A percentile compares a stretch with the other conserved stretches of the same genome.
These are phyloP conservation scores for Drosophila prosaltans DNA, from an alignment of 1,140 invertebrate genomes.

Conservation along the genomic window DNA sequence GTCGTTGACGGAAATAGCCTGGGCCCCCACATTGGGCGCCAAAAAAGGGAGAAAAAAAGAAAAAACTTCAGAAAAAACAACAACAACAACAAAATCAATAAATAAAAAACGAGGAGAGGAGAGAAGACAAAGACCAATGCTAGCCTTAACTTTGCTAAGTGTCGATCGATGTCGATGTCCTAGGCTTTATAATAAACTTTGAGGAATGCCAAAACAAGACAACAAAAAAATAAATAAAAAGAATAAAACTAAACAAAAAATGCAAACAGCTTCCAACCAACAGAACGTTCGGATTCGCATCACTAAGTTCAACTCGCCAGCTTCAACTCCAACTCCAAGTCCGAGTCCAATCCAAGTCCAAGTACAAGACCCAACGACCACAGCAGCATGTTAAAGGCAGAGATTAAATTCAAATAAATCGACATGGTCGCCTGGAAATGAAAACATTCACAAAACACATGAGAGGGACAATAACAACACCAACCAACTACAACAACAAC, in stretches of 20 bases:
- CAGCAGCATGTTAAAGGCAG: slow-evolving; percentile 65
- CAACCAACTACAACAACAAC: slow-evolving; percentile 18
- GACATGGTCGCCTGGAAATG: slow-evolving; percentile 78
- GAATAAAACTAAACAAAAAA: slow-evolving; percentile 30
- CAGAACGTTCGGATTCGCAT: slow-evolving; percentile 29
- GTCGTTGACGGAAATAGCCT: slow-evolving; percentile 60
- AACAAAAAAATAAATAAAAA: slow-evolving; percentile 24
- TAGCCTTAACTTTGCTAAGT: slow-evolving; percentile 35
- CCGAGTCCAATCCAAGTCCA: slow-evolving; percentile 25
- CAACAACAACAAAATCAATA: too few relatives aligned
- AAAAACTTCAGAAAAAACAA: too few relatives aligned
- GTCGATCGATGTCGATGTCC: slow-evolving; percentile 65
- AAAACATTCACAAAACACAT: slow-evolving; percentile 74
- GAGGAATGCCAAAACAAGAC: slow-evolving; percentile 40
- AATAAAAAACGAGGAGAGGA: too few relatives aligned
- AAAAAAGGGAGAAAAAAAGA: neutral
- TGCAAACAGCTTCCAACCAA: slow-evolving; percentile 40
- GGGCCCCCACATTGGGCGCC: slow-evolving; percentile 14
- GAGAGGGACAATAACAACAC: slow-evolving; percentile 55
- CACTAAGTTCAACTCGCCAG: slow-evolving; percentile 13
- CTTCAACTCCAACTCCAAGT: slow-evolving; percentile 42
- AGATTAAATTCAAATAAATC: slow-evolving; percentile 83
- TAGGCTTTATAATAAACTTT: slow-evolving; percentile 66
- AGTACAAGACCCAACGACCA: slow-evolving; percentile 24
- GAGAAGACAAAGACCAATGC: neutral